A percentile compares a stretch with the other conserved stretches of the same genome.
Evolutionary conservation across 2,888 invertebrate species (phyloP).

Genomic region (Cerastis rubricosa): DNA sequence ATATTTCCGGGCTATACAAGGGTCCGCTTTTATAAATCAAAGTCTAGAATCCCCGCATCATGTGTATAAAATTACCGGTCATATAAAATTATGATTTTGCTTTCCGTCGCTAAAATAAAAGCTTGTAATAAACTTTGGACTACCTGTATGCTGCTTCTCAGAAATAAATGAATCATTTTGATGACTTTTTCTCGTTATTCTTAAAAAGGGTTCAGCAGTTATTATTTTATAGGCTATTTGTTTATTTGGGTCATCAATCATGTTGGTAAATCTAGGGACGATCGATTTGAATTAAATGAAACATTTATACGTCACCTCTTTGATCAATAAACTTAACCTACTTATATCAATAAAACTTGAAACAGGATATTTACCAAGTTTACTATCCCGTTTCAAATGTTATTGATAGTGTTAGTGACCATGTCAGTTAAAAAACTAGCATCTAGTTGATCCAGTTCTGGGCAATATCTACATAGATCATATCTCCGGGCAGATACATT

Average conservation of each 20-base stretch:
- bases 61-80: constrained; percentile 21
- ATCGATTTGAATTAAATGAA: background rate
- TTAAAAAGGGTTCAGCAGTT: constrained; percentile 20
- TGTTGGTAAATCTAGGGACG: background rate
- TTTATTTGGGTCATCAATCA: constrained; percentile 1
- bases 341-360: background rate
- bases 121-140: constrained; percentile 12
- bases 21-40: background rate
- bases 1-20: background rate
- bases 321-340: background rate
- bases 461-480: background rate
- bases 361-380: too few species aligned
- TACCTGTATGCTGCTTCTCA: constrained; percentile 34
- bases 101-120: constrained; percentile 24
- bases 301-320: background rate
- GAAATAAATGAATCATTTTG: constrained; percentile 46
- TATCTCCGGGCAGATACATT: background rate
- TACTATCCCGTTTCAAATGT: too few species aligned
- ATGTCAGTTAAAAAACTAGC: too few species aligned
- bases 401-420: too few species aligned
- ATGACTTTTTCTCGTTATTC: constrained; percentile 39
- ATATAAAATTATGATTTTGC: constrained; percentile 16
- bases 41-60: background rate
- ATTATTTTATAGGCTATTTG: background rate
- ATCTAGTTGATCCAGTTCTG: background rate